Base-by-base conservation (phyloP, 2,113 vertebrate genomes). In the Morone chrysops region DNA sequence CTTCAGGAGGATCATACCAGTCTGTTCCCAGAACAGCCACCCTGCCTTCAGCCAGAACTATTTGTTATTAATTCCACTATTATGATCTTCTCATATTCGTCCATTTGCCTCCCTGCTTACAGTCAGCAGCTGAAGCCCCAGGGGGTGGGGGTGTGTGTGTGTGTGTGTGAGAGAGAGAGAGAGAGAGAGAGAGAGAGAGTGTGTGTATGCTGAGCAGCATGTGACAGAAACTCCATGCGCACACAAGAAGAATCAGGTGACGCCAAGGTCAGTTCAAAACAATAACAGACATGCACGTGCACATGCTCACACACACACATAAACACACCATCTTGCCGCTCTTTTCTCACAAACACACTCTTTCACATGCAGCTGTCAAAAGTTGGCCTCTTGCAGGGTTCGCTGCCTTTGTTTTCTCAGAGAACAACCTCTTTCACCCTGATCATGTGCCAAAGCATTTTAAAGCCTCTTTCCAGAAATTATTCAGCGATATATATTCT, bases 31-130 rank as follows among this genome's bases (percentile, higher is more conserved):
- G 81, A 90, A 91, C 76, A 79, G 69, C 86, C 87, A 67, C 86
- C 68, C 75, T 76, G 71, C 77, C 57, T 82, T 88, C 70, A 80
- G 70, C 76, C 74, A 41, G 61, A 86, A 92, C 74, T 89, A 87
- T 92, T 91, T 91, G 90, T 89, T 93, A 85, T 93, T 89, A 87
- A 92, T 90, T 90, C 84, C 74, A 75, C 70, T 89, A 88, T 89
- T 90, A 79, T 91, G 87, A 87, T 86, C 77, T 79, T 74, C 81
- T 90, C 80, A 61, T 87, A 78, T 82, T 83, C 31, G 69, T 57
- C 79, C 76, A 60, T 80, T 78, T 43, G 54, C 70, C 71, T 80
- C 63, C 45, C 67, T 66, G 75, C 86, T 73, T 78, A 76, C 69
- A 82, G 80, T 72, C 84, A 81, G 82, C 91, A 91, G 88, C 84